A percentile compares a stretch with the other conserved stretches of the same genome.
Conservation (phyloP, 64 coral and sea anemone genomes). For the Montipora efflorescens region DNA sequence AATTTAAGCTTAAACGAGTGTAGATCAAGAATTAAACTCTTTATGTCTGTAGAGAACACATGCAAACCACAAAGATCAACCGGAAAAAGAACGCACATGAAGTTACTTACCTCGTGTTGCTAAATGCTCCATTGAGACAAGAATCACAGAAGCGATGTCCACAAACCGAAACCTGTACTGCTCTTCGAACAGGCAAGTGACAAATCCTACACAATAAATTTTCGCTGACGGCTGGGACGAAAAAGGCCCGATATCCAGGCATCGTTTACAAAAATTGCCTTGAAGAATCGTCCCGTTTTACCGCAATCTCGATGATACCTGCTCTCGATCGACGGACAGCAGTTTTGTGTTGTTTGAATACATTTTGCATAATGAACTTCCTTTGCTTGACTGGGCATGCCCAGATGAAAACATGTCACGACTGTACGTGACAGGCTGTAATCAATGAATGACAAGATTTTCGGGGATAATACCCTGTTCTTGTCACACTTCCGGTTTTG, state of each 20-base stretch:
- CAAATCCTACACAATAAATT: slow-evolving; percentile 94
- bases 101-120: slow-evolving; percentile 79
- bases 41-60: background rate
- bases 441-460: background rate
- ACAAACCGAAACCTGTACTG: slow-evolving; percentile 93
- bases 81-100: slow-evolving; percentile 23
- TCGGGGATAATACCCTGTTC: background rate
- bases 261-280: slow-evolving; percentile 21
- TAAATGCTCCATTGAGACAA: slow-evolving; percentile 86
- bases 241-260: slow-evolving; percentile 80
- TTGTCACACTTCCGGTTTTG: slow-evolving; percentile 9
- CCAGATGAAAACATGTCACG: slow-evolving; percentile 9
- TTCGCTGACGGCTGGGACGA: slow-evolving; percentile 88
- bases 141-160: slow-evolving; percentile 95
- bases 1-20: background rate
- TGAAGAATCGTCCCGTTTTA: background rate
- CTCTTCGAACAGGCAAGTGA: slow-evolving; percentile 89
- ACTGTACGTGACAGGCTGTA: slow-evolving; percentile 32
- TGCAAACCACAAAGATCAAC: slow-evolving; percentile 29
- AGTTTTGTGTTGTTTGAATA: slow-evolving; percentile 49
- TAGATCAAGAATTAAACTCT: background rate
- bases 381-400: slow-evolving; percentile 46
- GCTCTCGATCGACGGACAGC: slow-evolving; percentile 1
- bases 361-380: slow-evolving; percentile 7
- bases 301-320: background rate